Percentiles rank a stretch among this genome's conserved stretches.
Evolutionary conservation across 2,888 invertebrate genomes (phyloP).

Genomic region (Bembecia ichneumoniformis): DNA sequence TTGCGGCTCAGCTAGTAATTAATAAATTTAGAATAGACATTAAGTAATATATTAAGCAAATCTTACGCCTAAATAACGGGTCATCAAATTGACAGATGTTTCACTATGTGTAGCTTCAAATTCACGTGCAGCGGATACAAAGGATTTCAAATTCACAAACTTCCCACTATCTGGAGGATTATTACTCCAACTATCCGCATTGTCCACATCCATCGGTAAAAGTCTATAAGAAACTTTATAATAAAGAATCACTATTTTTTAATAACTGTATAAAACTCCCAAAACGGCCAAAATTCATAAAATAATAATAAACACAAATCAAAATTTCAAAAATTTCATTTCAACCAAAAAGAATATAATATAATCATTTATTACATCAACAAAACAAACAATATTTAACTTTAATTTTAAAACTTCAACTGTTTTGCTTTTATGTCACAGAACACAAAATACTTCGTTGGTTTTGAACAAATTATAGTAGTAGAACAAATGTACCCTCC

Average conservation of each 20-base stretch:
- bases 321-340: too few species aligned
- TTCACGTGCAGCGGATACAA: constrained; percentile 66
- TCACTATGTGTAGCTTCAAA: constrained; percentile 69
- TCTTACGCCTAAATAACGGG: constrained; percentile 65
- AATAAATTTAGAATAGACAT: too few species aligned
- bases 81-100: constrained; percentile 63
- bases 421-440: too few species aligned
- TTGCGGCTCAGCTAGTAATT: too few species aligned
- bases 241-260: neutral
- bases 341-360: too few species aligned
- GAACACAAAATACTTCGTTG: too few species aligned
- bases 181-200: constrained; percentile 34
- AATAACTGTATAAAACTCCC: neutral
- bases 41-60: too few species aligned
- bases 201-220: constrained; percentile 56
- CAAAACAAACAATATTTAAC: too few species aligned
- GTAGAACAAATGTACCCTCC: too few species aligned
- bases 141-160: constrained; percentile 63
- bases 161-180: constrained; percentile 48
- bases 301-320: neutral
- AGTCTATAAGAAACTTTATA: constrained; percentile 1
- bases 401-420: too few species aligned
- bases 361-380: too few species aligned
- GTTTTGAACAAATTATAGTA: too few species aligned
- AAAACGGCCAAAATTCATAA: neutral